Percentiles rank a stretch among this genome's conserved stretches.
phyloP scores from a whole-genome alignment of 2,797 vertebrate genomes.

The Crocidura indochinensis region DNA sequence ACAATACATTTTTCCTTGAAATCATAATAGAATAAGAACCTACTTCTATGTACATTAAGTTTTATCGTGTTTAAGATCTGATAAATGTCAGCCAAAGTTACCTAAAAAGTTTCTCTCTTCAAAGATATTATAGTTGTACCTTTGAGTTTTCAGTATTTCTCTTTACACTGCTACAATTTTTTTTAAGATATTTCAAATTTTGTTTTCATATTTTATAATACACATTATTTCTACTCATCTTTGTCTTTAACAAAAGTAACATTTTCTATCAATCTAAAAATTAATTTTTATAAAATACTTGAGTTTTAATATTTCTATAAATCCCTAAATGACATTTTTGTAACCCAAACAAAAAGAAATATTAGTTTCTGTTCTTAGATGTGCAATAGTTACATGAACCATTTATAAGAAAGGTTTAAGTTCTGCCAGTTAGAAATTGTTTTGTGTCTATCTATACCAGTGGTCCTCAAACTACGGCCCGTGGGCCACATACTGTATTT shows the following conservation, averaged over 20 bases:
- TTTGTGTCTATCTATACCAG: neutral
- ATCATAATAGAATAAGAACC: slow-evolving; percentile 41
- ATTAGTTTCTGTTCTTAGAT: neutral
- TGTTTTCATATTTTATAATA: neutral
- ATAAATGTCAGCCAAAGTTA: neutral
- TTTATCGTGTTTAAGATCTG: neutral
- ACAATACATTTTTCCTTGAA: slow-evolving; percentile 52
- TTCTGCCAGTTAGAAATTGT: slow-evolving; percentile 25
- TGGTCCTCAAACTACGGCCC: too few relatives aligned
- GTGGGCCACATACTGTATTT: too few relatives aligned
- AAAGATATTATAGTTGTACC: neutral
- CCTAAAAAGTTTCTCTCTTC: neutral
- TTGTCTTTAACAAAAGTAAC: slow-evolving; percentile 24
- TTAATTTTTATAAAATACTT: neutral
- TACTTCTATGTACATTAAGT: slow-evolving; percentile 13
- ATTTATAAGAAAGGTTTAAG: slow-evolving; percentile 54
- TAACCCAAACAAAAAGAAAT: slow-evolving; percentile 55
- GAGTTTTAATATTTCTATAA: neutral
- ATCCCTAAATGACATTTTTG: slow-evolving; percentile 5
- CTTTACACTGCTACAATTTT: neutral
- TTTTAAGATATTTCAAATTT: slow-evolving; percentile 25
- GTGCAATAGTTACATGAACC: neutral
- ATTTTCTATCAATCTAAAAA: slow-evolving; percentile 31
- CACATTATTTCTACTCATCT: neutral
- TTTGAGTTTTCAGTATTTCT: neutral